phyloP scores from a whole-genome alignment of 1,140 invertebrate genomes.

The Ips typographus region DNA sequence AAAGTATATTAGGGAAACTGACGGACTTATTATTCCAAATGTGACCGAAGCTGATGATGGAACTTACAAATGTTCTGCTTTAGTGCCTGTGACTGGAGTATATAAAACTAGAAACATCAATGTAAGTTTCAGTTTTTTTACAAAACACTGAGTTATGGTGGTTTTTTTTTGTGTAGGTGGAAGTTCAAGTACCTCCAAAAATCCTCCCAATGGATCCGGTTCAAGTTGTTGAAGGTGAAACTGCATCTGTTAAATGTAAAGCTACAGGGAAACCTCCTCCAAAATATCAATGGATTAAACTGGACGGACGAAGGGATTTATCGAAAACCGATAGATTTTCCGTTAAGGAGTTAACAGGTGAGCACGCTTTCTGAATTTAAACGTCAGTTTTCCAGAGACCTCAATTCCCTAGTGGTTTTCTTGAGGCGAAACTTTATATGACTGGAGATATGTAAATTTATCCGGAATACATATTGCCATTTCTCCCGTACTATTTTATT shows the following conservation, averaged over 20 bases:
- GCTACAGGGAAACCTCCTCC: conserved; percentile 82
- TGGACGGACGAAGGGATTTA: conserved; percentile 65
- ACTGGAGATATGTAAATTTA: not conserved
- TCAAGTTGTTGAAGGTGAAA: conserved; percentile 77
- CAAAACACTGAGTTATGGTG: too few relatives aligned
- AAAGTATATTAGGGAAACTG: conserved; percentile 72
- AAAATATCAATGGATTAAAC: conserved; percentile 77
- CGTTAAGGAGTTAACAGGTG: conserved; percentile 68
- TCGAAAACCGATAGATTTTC: conserved; percentile 69
- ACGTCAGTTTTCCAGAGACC: not conserved
- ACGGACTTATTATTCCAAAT: conserved; percentile 77
- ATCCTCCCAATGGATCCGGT: conserved; percentile 56
- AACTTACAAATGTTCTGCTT: conserved; percentile 79
- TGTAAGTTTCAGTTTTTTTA: conserved; percentile 53
- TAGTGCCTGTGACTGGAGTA: conserved; percentile 77
- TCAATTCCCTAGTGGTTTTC: not conserved
- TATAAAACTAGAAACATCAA: conserved; percentile 74
- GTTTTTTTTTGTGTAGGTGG: conserved; percentile 39
- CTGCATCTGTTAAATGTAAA: conserved; percentile 70
- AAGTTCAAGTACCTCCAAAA: conserved; percentile 77
- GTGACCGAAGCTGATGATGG: conserved; percentile 81
- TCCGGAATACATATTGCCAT: too few relatives aligned
- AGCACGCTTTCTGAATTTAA: conserved; percentile 37
- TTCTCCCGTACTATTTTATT: too few relatives aligned
- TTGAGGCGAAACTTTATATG: conserved; percentile 1